Conservation (phyloP, 2,797 vertebrate species). For the Gallinago nigripennis region DNA sequence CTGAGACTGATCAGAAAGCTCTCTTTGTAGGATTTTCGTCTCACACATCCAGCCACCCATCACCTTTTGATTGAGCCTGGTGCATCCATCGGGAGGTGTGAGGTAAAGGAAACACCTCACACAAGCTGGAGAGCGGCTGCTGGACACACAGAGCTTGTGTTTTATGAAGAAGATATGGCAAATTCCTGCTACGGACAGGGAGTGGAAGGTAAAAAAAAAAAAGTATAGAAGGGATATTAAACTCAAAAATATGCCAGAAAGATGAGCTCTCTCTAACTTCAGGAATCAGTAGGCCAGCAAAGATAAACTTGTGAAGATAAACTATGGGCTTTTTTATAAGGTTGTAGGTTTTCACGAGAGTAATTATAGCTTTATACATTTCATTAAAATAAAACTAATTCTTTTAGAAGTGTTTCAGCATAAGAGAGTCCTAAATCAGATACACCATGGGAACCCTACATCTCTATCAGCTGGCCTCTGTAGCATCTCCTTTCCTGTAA, state of each 20-base stretch:
- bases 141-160: background rate
- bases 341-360: background rate
- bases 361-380: background rate
- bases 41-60: background rate
- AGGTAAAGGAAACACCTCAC: background rate
- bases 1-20: background rate
- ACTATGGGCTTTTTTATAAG: background rate
- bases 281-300: background rate
- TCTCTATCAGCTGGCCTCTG: background rate
- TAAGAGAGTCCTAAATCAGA: background rate
- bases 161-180: background rate
- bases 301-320: background rate
- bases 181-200: background rate
- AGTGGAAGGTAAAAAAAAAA: background rate
- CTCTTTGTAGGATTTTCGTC: background rate
- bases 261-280: background rate
- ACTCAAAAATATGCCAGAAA: background rate
- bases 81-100: background rate
- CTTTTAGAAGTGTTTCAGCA: background rate
- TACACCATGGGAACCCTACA: rapidly evolving
- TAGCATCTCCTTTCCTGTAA: background rate
- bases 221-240: background rate
- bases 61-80: background rate
- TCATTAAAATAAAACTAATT: background rate
- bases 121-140: background rate